Evolutionary conservation across 2,888 invertebrate species (phyloP).

Genomic region (Aspidapion aeneum): DNA sequence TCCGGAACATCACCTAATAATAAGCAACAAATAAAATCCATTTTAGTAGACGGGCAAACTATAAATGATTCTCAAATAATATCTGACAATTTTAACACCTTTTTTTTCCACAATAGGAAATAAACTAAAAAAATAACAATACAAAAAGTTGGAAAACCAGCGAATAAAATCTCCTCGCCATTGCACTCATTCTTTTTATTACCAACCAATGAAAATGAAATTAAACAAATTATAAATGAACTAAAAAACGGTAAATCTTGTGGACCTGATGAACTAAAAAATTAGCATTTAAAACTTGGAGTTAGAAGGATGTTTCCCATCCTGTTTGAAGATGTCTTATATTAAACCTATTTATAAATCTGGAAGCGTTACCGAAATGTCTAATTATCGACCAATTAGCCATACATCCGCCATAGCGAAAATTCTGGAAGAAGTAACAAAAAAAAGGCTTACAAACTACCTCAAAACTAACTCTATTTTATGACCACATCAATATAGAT

Average conservation of each 20-base stretch:
- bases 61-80: not conserved
- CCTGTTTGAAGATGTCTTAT: not conserved
- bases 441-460: not conserved
- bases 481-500: not conserved
- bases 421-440: not conserved
- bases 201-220: not conserved
- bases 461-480: not conserved
- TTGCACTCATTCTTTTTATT: not conserved
- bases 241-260: not conserved
- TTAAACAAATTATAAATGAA: not conserved
- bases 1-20: too few species aligned
- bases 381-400: not conserved
- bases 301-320: not conserved
- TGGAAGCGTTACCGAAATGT: not conserved
- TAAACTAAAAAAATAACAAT: not conserved
- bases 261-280: not conserved
- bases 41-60: not conserved
- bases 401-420: not conserved
- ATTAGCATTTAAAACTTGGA: not conserved
- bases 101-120: not conserved
- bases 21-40: not conserved
- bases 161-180: too few species aligned
- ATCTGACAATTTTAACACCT: not conserved
- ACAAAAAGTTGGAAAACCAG: not conserved
- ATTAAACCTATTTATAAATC: not conserved